These are phyloP conservation scores for Tragopan temminckii DNA, from an alignment of 2,797 vertebrate genomes.

Conservation along the genomic window DNA sequence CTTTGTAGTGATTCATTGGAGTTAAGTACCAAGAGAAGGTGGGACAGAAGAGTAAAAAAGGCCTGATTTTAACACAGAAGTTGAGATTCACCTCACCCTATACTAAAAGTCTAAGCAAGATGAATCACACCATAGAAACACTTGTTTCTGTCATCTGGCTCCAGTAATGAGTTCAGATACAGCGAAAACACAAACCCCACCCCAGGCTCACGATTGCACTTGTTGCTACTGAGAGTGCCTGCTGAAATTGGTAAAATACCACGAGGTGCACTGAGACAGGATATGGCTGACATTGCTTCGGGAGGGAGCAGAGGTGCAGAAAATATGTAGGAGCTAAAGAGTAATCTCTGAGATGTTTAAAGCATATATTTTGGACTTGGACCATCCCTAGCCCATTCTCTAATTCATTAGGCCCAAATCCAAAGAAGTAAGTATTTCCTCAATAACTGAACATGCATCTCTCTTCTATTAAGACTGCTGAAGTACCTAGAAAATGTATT, in stretches of 20 bases:
- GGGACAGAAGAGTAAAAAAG: background rate
- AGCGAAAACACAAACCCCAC: background rate
- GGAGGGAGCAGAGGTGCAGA: background rate
- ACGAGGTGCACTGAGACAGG: fast-evolving
- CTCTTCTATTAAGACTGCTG: background rate
- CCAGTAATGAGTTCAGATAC: background rate
- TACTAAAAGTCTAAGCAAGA: background rate
- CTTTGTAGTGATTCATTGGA: background rate
- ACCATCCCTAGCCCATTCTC: background rate
- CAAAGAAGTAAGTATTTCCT: slow-evolving; percentile 16
- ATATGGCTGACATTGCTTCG: background rate
- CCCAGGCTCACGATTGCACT: background rate
- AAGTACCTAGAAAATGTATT: background rate
- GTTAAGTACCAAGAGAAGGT: background rate
- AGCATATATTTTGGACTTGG: background rate
- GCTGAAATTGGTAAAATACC: background rate
- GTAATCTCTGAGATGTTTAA: background rate
- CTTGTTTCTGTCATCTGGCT: background rate
- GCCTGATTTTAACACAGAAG: background rate
- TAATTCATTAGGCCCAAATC: background rate
- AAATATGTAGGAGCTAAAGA: background rate
- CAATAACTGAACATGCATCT: background rate
- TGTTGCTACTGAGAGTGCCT: background rate
- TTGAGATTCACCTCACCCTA: background rate
- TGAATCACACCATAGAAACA: background rate